Base-by-base conservation (phyloP, 2,797 vertebrate species). In the Myotis findleyi region DNA sequence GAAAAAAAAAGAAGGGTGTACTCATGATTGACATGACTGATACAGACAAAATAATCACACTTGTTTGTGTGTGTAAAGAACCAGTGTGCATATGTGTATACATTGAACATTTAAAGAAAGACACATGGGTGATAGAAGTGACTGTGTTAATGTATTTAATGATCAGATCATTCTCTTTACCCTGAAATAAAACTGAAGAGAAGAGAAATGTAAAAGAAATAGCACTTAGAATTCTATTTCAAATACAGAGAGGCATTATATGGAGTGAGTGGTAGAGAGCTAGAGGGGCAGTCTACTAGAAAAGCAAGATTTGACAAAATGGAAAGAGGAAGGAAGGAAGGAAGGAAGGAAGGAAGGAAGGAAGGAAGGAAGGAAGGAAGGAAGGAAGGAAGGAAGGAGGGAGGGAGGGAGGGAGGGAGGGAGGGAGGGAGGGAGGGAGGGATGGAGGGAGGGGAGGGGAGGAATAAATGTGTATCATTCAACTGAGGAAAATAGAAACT, bases 301-400 rank as follows among this genome's bases (percentile, higher is more conserved):
- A 97, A 97, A 97, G 96, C 89, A 97, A 97, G 93, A 93, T 97
- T 97, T 98, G 93, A 97, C 23, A 77, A 93, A 86, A 88, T 79
- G 51, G 30, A 73, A 14, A 47, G 12, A 91, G 38, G 11, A 77
- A 89, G 2, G n/a, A 30, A 51, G 59, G 11, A 53, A 44, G 11
- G 7, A 33, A 47, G 21, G 10, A 49, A 47, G 51, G 51, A 57
- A 7, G 6, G 33, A 27, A 49, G 66, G 17, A 47, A 49, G 8
- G 9, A 16, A 6, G 33, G 51, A 16, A 20, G 51, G 6, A 53
- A 20, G 16, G 18, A 53, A 20, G 21, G 53, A 23, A 20, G 51
- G 18, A 57, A 11, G 55, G 21, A 10, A 10, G 18, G 21, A 20
- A 21, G 3, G 0, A 7, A 49, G n/a, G 11, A 2, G 6, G 5